Base-by-base conservation (phyloP, 2,113 vertebrate genomes). In the Petrocephalus zakoni region DNA sequence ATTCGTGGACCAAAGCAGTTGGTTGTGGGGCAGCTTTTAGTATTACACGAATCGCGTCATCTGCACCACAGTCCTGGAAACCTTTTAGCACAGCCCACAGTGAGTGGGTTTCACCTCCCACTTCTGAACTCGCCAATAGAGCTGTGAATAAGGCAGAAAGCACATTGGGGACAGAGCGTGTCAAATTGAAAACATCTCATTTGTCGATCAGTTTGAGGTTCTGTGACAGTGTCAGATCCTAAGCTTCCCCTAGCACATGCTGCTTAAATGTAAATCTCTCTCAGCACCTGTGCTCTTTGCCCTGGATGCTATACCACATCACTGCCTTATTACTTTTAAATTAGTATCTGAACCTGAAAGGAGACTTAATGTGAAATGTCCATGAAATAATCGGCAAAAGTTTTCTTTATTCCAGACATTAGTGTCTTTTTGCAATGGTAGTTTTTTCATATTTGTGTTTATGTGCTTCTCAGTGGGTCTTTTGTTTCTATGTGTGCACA, bases 181-280 rank as follows among this genome's bases (percentile, higher is more conserved):
- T 83, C 46, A n/a, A 83, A 42, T 83, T 83, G 46, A 83, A 49
- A 83, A 46, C n/a, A 83, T 83, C 81, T 83, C 81, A 83, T 83
- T 83, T 49, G 46, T 83, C 46, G 46, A 49, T 83, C 81, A 49
- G 81, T 83, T 34, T 78, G 46, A 9, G 46, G 81, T 49, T 83
- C 81, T 83, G 19, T 47, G 81, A 47, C 37, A 21, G 81, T 83
- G 81, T 83, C 1, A 5, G 37, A 83, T 49, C 81, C 81, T 83
- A 46, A 83, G 42, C 6, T 42, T 13, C 81, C 37, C 46, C 46
- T 21, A 22, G 46, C 81, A 83, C 81, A 83, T 83, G 46, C 46
- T 49, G 81, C n/a, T 83, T 83, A 83, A 83, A 49, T 49, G n/a
- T 83, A 47, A 47, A 83, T 83, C 81, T 49, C 46, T 83, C 81